phyloP scores from a whole-genome alignment of 2,888 invertebrate genomes.

The Drosophila suboccidentalis region DNA sequence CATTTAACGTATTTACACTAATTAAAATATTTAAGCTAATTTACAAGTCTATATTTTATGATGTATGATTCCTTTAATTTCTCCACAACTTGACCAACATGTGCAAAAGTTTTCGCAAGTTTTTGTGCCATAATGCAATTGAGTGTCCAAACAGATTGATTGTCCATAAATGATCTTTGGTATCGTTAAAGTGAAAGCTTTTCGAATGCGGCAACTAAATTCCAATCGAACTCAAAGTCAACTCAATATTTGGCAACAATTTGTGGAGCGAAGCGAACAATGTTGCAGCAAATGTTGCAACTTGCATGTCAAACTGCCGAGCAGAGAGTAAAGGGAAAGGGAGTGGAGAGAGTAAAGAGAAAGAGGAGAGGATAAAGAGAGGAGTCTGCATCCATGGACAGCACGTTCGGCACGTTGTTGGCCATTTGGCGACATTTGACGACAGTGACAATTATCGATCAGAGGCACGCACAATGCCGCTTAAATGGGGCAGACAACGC shows the following conservation, averaged over 20 bases:
- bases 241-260: slow-evolving; percentile 65
- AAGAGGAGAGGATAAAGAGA: too few relatives aligned
- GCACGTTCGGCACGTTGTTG: slow-evolving; percentile 54
- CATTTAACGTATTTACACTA: neutral
- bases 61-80: neutral
- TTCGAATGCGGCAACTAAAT: slow-evolving; percentile 43
- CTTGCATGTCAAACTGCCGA: slow-evolving; percentile 17
- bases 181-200: slow-evolving; percentile 7
- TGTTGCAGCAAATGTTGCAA: slow-evolving; percentile 48
- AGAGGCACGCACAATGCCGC: slow-evolving; percentile 70
- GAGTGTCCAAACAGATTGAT: slow-evolving; percentile 10
- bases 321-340: neutral
- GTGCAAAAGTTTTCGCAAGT: neutral
- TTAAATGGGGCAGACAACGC: slow-evolving; percentile 62
- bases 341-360: neutral
- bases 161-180: slow-evolving; percentile 17
- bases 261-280: slow-evolving; percentile 44
- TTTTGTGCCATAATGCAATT: neutral
- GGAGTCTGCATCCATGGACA: slow-evolving; percentile 19
- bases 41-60: neutral
- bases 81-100: neutral
- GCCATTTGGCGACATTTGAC: slow-evolving; percentile 58
- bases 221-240: slow-evolving; percentile 51
- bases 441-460: slow-evolving; percentile 77
- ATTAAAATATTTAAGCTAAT: neutral